These are phyloP conservation scores for Heliothis peltigera DNA, from an alignment of 2,888 invertebrate species.

Conservation along the genomic window DNA sequence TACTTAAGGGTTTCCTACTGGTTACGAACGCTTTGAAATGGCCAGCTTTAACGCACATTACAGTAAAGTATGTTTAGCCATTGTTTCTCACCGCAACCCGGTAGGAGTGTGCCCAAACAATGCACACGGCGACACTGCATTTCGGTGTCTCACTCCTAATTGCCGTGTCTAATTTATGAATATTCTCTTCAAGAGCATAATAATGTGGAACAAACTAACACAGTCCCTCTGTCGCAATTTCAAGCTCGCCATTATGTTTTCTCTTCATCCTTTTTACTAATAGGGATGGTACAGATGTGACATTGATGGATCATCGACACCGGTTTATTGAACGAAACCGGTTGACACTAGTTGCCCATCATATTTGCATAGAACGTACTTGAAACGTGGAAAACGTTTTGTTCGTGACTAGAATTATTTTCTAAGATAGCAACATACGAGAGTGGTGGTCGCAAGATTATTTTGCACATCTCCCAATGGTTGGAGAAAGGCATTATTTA, in stretches of 20 bases:
- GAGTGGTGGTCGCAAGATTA: slow-evolving; percentile 11
- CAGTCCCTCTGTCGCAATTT: slow-evolving; percentile 61
- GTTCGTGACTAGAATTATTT: slow-evolving; percentile 64
- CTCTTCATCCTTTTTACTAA: slow-evolving; percentile 58
- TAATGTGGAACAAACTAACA: slow-evolving; percentile 61
- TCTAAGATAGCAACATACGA: slow-evolving; percentile 38
- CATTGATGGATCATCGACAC: slow-evolving; percentile 79
- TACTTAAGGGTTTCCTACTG: slow-evolving; percentile 41
- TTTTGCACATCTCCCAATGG: not conserved
- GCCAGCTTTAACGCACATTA: slow-evolving; percentile 53
- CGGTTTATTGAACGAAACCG: slow-evolving; percentile 65
- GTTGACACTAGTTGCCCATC: slow-evolving; percentile 59
- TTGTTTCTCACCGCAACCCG: slow-evolving; percentile 59
- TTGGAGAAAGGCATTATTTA: not conserved
- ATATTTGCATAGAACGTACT: slow-evolving; percentile 73
- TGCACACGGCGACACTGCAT: slow-evolving; percentile 60
- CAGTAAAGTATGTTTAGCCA: slow-evolving; percentile 49
- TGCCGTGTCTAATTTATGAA: slow-evolving; percentile 69
- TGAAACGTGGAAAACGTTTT: slow-evolving; percentile 64
- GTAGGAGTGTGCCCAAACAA: slow-evolving; percentile 62
- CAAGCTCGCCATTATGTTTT: slow-evolving; percentile 33
- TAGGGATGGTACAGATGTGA: slow-evolving; percentile 68
- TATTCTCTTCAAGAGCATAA: slow-evolving; percentile 69
- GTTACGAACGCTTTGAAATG: slow-evolving; percentile 53
- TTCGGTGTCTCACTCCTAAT: slow-evolving; percentile 61